These are phyloP conservation scores for Drosophila hydei DNA, from an alignment of 1,140 invertebrate genomes.

Conservation along the genomic window DNA sequence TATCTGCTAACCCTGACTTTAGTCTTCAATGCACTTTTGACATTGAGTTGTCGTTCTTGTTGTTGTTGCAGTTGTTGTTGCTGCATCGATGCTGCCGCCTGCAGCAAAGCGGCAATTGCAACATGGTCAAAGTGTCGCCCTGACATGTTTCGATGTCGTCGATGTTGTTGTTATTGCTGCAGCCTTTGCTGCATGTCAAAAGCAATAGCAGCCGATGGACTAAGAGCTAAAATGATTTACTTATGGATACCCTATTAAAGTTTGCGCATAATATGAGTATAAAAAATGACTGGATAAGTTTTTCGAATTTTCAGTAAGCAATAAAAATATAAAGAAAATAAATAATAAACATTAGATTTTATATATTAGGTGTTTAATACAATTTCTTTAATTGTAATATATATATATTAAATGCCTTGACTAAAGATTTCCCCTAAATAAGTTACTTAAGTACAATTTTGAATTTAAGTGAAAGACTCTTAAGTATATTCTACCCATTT, in stretches of 20 bases:
- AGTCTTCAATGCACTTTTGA: slow-evolving; percentile 80
- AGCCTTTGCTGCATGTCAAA: slow-evolving; percentile 12
- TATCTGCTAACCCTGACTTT: slow-evolving; percentile 69
- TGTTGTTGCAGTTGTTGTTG: slow-evolving; percentile 18
- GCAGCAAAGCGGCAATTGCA: slow-evolving; percentile 52
- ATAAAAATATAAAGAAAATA: not conserved
- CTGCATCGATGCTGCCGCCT: slow-evolving; percentile 19
- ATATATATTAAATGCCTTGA: too few relatives aligned
- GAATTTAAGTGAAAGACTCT: not conserved
- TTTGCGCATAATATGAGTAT: not conserved
- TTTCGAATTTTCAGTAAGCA: too few relatives aligned
- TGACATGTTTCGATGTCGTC: slow-evolving; percentile 58
- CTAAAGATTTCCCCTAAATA: not conserved
- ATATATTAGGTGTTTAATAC: too few relatives aligned
- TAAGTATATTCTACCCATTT: not conserved
- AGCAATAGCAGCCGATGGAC: not conserved
- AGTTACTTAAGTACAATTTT: not conserved
- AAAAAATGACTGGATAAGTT: not conserved
- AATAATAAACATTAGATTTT: too few relatives aligned
- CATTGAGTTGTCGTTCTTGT: slow-evolving; percentile 70
- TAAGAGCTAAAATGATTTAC: not conserved
- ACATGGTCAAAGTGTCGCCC: slow-evolving; percentile 75
- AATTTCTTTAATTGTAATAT: too few relatives aligned
- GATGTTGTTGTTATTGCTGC: slow-evolving; percentile 21
- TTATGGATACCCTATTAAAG: slow-evolving; percentile 11